Base-by-base conservation (phyloP, 1,140 invertebrate genomes). In the Drosophila orena region DNA sequence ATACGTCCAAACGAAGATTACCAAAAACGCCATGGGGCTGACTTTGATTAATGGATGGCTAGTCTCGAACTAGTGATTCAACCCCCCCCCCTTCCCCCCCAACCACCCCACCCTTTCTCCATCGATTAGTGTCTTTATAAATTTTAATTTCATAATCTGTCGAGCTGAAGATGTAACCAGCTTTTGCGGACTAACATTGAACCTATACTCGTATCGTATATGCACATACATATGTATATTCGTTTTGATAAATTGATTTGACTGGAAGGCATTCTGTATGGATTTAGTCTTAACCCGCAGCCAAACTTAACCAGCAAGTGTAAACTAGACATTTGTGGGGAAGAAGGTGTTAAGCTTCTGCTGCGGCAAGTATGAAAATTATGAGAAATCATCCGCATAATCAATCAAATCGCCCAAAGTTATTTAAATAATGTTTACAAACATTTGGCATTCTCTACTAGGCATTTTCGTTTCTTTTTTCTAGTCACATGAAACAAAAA, bases 31-130 rank as follows among this genome's bases (percentile, higher is more conserved):
- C 55, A 22, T 62, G 64, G 74, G 74, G 65, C 56, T 65, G 55
- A 72, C 59, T 72, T 81, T 81, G 79, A 81, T 81, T 81, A 77
- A 81, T 81, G 79, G 79, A 55, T 37, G 27, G 17, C 27, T 12
- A 27, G 20, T 52, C 27, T n/a, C 10, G 30, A 30, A 30, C 30
- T 30, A 30, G 30, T 30, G 30, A 8, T 10, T 30, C 8, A n/a
- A n/a, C 7, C 6, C 5, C 27, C 7, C 8, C 22, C 5, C 22
- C 22, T 2, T 22, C 2, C 22, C 22, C 22, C 3, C 22, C 22
- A 2, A 22, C 1, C 17, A 14, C 24, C 24, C 30, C 49, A 8
- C 43, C 22, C 40, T 30, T 70, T 52, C 64, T 44, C 73, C 53
- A 70, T 78, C 66, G 53, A 59, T 74, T 79, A 59, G 59, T 43